A percentile compares a stretch with the other conserved stretches of the same genome.
Evolutionary conservation across 2,888 invertebrate species (phyloP).

Genomic region (Tachystola acroxantha): DNA sequence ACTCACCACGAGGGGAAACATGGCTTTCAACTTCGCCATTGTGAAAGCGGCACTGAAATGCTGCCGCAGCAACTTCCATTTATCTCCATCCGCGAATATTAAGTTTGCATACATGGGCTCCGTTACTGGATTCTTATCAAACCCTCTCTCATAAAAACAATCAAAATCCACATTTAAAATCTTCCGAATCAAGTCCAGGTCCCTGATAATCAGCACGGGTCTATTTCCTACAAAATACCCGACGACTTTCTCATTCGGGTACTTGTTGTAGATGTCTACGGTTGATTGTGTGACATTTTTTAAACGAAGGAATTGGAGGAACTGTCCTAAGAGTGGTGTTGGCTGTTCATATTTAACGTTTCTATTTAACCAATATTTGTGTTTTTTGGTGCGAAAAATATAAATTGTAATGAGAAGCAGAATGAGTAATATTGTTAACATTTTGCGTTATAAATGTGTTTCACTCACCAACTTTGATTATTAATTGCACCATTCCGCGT

Average conservation of each 20-base stretch:
- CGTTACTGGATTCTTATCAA: constrained; percentile 15
- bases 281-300: constrained; percentile 21
- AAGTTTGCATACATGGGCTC: constrained; percentile 30
- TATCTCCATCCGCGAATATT: constrained; percentile 33
- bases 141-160: constrained; percentile 26
- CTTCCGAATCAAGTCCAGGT: constrained; percentile 26
- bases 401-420: constrained; percentile 5
- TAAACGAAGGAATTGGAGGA: constrained; percentile 14
- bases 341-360: constrained; percentile 24
- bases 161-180: constrained; percentile 29
- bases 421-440: neutral
- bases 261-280: constrained; percentile 20
- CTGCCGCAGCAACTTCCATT: constrained; percentile 36
- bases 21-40: constrained; percentile 29
- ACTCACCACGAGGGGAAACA: constrained; percentile 33
- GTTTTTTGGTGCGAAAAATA: constrained; percentile 19
- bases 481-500: no score
- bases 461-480: no score
- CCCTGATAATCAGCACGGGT: constrained; percentile 25
- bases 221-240: constrained; percentile 24
- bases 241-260: constrained; percentile 26
- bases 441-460: no score
- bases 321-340: constrained; percentile 21
- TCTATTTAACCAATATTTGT: constrained; percentile 20
- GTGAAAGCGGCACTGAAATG: constrained; percentile 33